Evolutionary conservation across 2,113 vertebrate genomes (phyloP).

Genomic region (Pycnonotus jocosus): DNA sequence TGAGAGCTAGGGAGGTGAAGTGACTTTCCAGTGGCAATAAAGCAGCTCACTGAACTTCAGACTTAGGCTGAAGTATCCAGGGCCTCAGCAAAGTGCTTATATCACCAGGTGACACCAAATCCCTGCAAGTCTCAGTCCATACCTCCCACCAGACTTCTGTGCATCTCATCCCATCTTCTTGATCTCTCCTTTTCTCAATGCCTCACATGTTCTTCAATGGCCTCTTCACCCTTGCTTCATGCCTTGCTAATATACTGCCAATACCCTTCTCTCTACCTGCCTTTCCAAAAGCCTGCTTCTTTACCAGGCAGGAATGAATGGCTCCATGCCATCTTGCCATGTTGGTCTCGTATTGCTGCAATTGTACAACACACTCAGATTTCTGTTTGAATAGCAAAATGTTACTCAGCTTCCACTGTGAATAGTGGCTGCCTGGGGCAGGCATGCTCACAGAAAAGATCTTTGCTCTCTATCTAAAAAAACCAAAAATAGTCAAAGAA

Average conservation of each 20-base stretch:
- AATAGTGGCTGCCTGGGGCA: slow-evolving; percentile 40
- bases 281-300: background rate
- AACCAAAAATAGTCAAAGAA: slow-evolving; percentile 55
- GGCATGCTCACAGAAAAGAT: background rate
- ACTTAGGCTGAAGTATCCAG: background rate
- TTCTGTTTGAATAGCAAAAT: slow-evolving; percentile 48
- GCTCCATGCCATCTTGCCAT: background rate
- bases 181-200: background rate
- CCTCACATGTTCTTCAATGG: accelerated
- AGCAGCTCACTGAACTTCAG: background rate
- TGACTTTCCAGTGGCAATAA: background rate
- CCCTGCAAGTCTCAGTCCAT: background rate
- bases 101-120: background rate
- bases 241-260: background rate
- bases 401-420: slow-evolving; percentile 35
- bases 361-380: background rate
- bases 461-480: slow-evolving; percentile 41
- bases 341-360: background rate
- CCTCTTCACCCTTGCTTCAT: background rate
- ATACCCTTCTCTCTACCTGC: background rate
- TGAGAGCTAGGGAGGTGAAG: background rate
- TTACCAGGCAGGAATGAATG: background rate
- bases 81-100: background rate
- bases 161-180: background rate
- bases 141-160: background rate